phyloP scores from a whole-genome alignment of 2,113 vertebrate genomes.

The Misgurnus mizolepis region DNA sequence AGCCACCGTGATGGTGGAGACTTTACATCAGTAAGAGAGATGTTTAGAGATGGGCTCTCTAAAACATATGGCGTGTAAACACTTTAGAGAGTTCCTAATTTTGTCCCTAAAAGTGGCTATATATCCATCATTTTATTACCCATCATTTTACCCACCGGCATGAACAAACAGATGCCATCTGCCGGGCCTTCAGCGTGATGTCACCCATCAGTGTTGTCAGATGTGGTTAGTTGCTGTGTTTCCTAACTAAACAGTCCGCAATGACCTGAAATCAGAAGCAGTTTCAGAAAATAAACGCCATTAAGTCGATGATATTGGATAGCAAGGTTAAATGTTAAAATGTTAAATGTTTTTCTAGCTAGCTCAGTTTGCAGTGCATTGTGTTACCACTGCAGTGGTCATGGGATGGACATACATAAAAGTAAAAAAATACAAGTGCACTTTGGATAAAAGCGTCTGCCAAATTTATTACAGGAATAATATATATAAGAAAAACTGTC shows the following conservation, averaged over 20 bases:
- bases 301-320: no score
- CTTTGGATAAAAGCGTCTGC: no score
- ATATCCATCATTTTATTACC: slow-evolving; percentile 15
- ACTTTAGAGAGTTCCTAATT: slow-evolving; percentile 22
- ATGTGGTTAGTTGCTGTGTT: slow-evolving; percentile 22
- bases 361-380: no score
- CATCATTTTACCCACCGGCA: background rate
- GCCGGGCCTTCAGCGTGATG: slow-evolving; percentile 24
- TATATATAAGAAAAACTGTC: no score
- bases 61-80: slow-evolving; percentile 11
- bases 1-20: background rate
- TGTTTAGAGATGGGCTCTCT: slow-evolving; percentile 9
- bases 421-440: no score
- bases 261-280: slow-evolving; percentile 16
- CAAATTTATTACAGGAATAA: no score
- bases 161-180: slow-evolving; percentile 14
- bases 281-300: background rate
- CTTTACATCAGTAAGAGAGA: background rate
- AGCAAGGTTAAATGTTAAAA: no score
- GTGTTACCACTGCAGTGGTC: no score
- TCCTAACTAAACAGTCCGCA: background rate
- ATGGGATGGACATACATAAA: no score
- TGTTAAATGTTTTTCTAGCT: no score
- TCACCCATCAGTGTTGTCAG: slow-evolving; percentile 22
- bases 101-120: background rate